Base-by-base conservation (phyloP, 2,113 vertebrate genomes). In the Oryzias curvinotus region DNA sequence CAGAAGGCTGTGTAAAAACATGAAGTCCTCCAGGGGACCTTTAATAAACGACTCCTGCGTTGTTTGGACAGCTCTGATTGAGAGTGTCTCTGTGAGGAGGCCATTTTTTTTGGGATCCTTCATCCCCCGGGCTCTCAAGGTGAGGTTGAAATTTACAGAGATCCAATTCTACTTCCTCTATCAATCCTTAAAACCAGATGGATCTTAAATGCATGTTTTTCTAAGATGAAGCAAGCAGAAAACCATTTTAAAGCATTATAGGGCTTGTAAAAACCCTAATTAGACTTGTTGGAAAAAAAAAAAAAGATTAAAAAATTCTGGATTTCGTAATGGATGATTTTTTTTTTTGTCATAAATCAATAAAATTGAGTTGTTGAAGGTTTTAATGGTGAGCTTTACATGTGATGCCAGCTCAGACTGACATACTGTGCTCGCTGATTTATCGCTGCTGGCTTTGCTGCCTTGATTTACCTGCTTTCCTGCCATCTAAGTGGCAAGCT, bases 401-500 rank as follows among this genome's bases (percentile, higher is more conserved):
- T 52, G 36, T 49, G 50, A 68, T 67, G 28, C 67, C 53, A 73
- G 57, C 55, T 65, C 43, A 46, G 41, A 58, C 50, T 23, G 65
- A 62, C 56, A 62, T 65, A 47, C 52, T 57, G 57, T 67, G 26
- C 46, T 70, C 52, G 30, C 42, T 49, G 42, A 78, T 71, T 67
- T 41, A 36, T 71, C 47, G 57, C 63, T 52, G 65, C 73, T 74
- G 57, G 63, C 60, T 14, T 57, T 61, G 60, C 62, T 63, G 23
- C 43, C 28, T 73, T 50, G 63, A 71, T 50, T 52, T 69, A 51
- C 55, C 14, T 45, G 61, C 78, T 30, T 47, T 42, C 49, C 75
- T 64, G 75, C 72, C 75, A 83, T 67, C 25, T 42, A 57, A 62
- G 41, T n/a, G 21, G 61, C 58, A 49, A 62, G n/a, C 44, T 21